phyloP scores from a whole-genome alignment of 1,140 invertebrate genomes.

The Bombus difficillimus region DNA sequence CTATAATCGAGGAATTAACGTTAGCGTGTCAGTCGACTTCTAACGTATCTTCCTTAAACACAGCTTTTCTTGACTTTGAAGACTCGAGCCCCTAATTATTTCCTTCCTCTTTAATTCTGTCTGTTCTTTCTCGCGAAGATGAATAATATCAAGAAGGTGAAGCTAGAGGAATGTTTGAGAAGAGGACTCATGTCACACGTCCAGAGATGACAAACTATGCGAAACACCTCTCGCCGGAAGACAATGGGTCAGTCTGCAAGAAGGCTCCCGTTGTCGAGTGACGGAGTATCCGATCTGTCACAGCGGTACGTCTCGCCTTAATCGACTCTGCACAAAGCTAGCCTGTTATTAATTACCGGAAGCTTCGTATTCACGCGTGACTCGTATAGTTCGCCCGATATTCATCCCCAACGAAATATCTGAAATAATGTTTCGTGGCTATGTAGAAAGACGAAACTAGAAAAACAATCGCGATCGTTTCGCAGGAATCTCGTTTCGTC shows the following conservation, averaged over 20 bases:
- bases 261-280: constrained; percentile 34
- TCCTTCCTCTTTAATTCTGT: background rate
- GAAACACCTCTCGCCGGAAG: constrained; percentile 33
- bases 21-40: no score
- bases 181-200: background rate
- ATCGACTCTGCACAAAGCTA: constrained; percentile 25
- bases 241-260: constrained; percentile 40
- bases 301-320: constrained; percentile 34
- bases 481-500: background rate
- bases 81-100: background rate
- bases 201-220: constrained; percentile 28
- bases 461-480: background rate
- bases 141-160: background rate
- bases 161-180: background rate
- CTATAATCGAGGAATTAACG: no score
- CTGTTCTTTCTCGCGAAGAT: background rate
- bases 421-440: background rate
- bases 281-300: constrained; percentile 41
- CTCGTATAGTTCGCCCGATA: background rate
- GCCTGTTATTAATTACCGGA: constrained; percentile 36
- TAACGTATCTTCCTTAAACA: no score
- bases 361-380: constrained; percentile 27
- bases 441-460: no score
- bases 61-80: background rate
- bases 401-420: background rate